Percentiles rank a stretch among this genome's conserved stretches.
These are phyloP conservation scores for Neoseiulus cucumeris DNA, from an alignment of 1,140 invertebrate species.

Conservation along the genomic window DNA sequence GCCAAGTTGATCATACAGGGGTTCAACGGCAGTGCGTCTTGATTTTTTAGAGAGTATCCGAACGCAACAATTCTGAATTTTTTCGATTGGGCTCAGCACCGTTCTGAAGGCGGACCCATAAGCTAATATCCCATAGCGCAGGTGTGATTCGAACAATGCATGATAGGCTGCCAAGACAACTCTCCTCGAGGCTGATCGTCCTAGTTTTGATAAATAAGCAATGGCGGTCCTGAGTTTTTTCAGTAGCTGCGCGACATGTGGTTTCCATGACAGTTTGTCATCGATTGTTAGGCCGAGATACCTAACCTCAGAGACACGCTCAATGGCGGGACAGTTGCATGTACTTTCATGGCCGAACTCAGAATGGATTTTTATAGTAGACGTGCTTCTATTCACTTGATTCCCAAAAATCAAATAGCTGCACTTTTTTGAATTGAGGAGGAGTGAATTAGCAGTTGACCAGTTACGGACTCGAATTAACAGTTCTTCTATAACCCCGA, in stretches of 20 bases:
- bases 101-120: not conserved
- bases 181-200: not conserved
- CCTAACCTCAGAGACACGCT: not conserved
- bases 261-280: not conserved
- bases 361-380: no score
- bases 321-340: not conserved
- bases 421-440: conserved; percentile 9
- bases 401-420: not conserved
- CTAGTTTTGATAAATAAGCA: not conserved
- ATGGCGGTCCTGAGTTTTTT: not conserved
- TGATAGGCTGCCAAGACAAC: not conserved
- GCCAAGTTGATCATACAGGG: not conserved
- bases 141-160: not conserved
- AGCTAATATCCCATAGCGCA: conserved; percentile 9
- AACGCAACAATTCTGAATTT: not conserved
- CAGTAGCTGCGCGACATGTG: not conserved
- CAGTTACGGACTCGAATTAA: not conserved
- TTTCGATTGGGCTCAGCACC: not conserved
- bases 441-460: conserved; percentile 4
- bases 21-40: no score
- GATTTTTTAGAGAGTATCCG: not conserved
- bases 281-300: conserved; percentile 9
- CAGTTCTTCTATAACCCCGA: not conserved
- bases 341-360: no score
- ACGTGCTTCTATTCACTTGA: no score